These are phyloP conservation scores for Drosophila maculinotata DNA, from an alignment of 2,888 invertebrate species.

Conservation along the genomic window DNA sequence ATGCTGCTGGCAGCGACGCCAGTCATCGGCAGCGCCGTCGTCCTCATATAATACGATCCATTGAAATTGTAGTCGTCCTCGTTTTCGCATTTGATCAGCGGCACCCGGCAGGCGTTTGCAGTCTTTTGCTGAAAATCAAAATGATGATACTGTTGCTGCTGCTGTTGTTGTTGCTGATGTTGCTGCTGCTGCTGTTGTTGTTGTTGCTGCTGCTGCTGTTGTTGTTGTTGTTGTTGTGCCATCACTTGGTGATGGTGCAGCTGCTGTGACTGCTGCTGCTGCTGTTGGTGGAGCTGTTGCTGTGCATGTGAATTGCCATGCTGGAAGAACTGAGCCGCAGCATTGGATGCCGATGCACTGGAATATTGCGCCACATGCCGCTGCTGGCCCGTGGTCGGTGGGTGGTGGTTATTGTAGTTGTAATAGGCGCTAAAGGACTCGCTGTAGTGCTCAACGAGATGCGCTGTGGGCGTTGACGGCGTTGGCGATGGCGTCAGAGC, in stretches of 20 bases:
- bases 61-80: slow-evolving; percentile 71
- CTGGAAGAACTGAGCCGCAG: slow-evolving; percentile 60
- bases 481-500: slow-evolving; percentile 70
- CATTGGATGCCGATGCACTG: slow-evolving; percentile 24
- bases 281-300: slow-evolving; percentile 48
- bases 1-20: slow-evolving; percentile 50
- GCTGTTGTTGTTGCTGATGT: slow-evolving; percentile 44
- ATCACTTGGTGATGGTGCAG: slow-evolving; percentile 51
- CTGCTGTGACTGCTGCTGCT: slow-evolving; percentile 50
- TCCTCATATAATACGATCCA: slow-evolving; percentile 66
- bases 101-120: slow-evolving; percentile 51
- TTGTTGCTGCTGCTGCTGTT: slow-evolving; percentile 32
- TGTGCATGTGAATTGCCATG: slow-evolving; percentile 45
- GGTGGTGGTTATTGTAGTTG: slow-evolving; percentile 63
- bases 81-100: slow-evolving; percentile 63
- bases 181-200: slow-evolving; percentile 53
- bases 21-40: slow-evolving; percentile 43
- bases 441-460: slow-evolving; percentile 61
- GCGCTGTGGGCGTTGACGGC: slow-evolving; percentile 61
- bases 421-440: slow-evolving; percentile 69
- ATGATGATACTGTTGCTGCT: slow-evolving; percentile 64
- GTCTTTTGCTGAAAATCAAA: slow-evolving; percentile 64
- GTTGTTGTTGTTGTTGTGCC: slow-evolving; percentile 47
- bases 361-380: slow-evolving; percentile 47
- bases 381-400: slow-evolving; percentile 26